Evolutionary conservation across 1,140 invertebrate genomes (phyloP).

Genomic region (Acromyrmex echinatior): DNA sequence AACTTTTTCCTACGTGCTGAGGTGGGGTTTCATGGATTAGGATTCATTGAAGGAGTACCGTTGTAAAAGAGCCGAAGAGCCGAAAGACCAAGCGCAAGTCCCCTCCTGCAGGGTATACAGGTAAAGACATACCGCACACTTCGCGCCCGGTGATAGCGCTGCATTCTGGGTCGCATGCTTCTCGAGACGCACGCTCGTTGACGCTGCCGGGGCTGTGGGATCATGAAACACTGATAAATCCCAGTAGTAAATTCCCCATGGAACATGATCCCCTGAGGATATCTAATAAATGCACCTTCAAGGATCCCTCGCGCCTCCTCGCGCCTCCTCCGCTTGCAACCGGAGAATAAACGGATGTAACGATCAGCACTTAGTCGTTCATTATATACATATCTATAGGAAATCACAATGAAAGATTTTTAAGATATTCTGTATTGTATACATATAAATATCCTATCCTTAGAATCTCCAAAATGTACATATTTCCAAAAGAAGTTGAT

Average conservation of each 20-base stretch:
- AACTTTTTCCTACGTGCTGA: slow-evolving; percentile 55
- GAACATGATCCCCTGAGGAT: neutral
- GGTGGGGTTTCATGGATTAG: slow-evolving; percentile 72
- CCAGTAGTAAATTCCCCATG: slow-evolving; percentile 23
- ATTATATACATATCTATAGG: neutral
- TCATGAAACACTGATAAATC: slow-evolving; percentile 35
- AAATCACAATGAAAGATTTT: neutral
- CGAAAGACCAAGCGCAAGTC: slow-evolving; percentile 29
- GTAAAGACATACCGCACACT: slow-evolving; percentile 34
- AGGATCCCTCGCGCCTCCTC: neutral
- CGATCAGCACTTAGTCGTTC: neutral
- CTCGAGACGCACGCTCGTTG: slow-evolving; percentile 65
- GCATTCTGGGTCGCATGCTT: slow-evolving; percentile 79
- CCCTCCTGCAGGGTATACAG: neutral
- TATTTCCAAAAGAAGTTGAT: neutral
- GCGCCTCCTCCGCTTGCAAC: neutral
- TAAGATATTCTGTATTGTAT: no score
- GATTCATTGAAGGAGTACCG: slow-evolving; percentile 69
- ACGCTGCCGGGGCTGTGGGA: slow-evolving; percentile 29
- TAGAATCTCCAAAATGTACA: neutral
- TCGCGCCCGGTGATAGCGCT: slow-evolving; percentile 69
- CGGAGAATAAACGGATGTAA: neutral
- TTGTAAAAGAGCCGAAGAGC: slow-evolving; percentile 66
- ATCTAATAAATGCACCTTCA: slow-evolving; percentile 12
- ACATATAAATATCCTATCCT: neutral